Base-by-base conservation (phyloP, 2,888 invertebrate species). In the Tanytarsus gracilentus region DNA sequence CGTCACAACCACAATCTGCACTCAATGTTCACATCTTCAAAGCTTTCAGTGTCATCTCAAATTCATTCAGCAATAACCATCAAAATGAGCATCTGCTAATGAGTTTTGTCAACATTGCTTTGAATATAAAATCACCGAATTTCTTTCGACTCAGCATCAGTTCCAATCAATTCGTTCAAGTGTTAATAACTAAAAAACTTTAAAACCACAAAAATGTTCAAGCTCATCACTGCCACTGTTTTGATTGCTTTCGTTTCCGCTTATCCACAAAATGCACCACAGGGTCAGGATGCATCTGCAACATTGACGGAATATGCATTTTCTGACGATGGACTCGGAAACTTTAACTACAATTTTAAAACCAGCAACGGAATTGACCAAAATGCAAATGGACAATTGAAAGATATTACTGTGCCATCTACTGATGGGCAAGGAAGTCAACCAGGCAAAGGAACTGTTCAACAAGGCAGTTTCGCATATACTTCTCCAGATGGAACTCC, bases 321-420 rank as follows among this genome's bases (percentile, higher is more conserved):
- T 44, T 18, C 44, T 44, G 44, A 44, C 23, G 44, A 44, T 7
- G 44, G 44, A 9, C 21, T 23, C 11, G 44, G 44, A 23, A 44
- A 44, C 23, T 16, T 44, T 3, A 44, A 44, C 9, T 44, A 21
- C 23, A 23, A 18, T 23, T 44, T 21, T 65, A 87, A 87, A 76
- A 85, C 87, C 18, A 86, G 82, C 3, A 86, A 88, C 69, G 86
- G 87, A 62, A 87, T 87, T 62, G 80, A 83, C 66, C 82, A 86
- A 1, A 84, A 87, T 73, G 85, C 86, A 71, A 77, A 77, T 44
- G 84, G 86, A 21, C 85, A 80, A 68, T 76, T 84, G 65, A 87
- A 86, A 72, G 77, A 80, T 62, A 70, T 81, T 36, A 75, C 79
- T 7, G 73, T 74, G 64, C 67, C 72, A 51, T 68, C 66, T 27